A percentile compares a stretch with the other conserved stretches of the same genome.
These are phyloP conservation scores for Pampus argenteus DNA, from an alignment of 2,797 vertebrate genomes.

Conservation along the genomic window DNA sequence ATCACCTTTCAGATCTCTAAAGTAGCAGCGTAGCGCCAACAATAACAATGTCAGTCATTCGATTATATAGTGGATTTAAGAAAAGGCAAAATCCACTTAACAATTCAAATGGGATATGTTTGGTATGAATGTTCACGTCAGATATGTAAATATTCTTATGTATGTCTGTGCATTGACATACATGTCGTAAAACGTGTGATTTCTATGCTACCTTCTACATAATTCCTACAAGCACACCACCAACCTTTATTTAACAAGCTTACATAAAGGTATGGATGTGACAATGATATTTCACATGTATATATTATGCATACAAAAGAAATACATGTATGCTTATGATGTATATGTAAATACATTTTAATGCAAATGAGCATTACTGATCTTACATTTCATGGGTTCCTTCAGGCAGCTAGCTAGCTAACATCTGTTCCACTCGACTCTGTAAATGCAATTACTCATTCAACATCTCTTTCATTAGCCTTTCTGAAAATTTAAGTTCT, in stretches of 20 bases:
- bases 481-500: no score
- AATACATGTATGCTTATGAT: constrained; percentile 53
- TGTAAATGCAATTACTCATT: no score
- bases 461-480: no score
- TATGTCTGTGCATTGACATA: constrained; percentile 63
- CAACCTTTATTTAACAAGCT: constrained; percentile 63
- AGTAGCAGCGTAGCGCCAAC: neutral
- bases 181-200: constrained; percentile 59
- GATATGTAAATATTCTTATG: constrained; percentile 50
- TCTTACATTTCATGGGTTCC: neutral
- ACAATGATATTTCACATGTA: constrained; percentile 45
- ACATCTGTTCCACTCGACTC: no score
- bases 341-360: constrained; percentile 33
- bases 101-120: constrained; percentile 5
- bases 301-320: constrained; percentile 44
- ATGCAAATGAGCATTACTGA: constrained; percentile 21
- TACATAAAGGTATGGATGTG: constrained; percentile 67
- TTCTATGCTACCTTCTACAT: constrained; percentile 16
- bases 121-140: constrained; percentile 8
- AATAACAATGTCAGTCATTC: neutral
- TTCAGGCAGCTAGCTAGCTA: neutral
- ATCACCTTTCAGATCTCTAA: neutral
- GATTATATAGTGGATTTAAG: neutral
- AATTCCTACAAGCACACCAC: constrained; percentile 46
- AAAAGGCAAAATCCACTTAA: constrained; percentile 5